These are phyloP conservation scores for Pangasius mekongensis DNA, from an alignment of 2,797 vertebrate genomes.

Conservation along the genomic window DNA sequence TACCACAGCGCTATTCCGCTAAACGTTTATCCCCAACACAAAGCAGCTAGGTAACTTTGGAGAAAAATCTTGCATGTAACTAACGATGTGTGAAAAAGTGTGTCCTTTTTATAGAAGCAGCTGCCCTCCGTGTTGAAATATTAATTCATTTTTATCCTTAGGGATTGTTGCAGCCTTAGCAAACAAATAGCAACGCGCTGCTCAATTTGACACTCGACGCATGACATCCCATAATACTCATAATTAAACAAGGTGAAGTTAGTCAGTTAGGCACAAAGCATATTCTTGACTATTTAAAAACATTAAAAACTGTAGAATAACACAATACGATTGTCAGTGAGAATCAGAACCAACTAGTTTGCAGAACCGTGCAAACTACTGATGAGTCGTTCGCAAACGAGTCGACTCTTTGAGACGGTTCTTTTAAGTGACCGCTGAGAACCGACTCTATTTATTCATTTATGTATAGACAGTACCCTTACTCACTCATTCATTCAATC, in stretches of 20 bases:
- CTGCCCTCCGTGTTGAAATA: neutral
- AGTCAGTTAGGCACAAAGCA: neutral
- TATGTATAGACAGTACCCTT: neutral
- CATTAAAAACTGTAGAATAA: neutral
- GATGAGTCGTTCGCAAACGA: neutral
- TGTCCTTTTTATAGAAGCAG: neutral
- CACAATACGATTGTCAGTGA: neutral
- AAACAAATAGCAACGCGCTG: neutral
- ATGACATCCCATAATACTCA: neutral
- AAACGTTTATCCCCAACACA: neutral
- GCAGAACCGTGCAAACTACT: neutral
- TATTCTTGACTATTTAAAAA: neutral
- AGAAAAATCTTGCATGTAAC: neutral
- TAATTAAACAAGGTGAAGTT: neutral
- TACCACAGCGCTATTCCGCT: neutral
- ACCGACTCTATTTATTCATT: neutral
- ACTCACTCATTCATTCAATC: neutral
- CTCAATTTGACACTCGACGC: neutral
- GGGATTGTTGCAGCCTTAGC: neutral
- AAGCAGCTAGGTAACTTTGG: neutral
- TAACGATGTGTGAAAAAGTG: neutral
- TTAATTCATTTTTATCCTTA: neutral
- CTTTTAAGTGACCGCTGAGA: neutral
- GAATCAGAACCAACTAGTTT: too few species aligned
- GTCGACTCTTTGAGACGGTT: neutral